phyloP scores from a whole-genome alignment of 2,113 vertebrate genomes.

The Bubo scandiacus region DNA sequence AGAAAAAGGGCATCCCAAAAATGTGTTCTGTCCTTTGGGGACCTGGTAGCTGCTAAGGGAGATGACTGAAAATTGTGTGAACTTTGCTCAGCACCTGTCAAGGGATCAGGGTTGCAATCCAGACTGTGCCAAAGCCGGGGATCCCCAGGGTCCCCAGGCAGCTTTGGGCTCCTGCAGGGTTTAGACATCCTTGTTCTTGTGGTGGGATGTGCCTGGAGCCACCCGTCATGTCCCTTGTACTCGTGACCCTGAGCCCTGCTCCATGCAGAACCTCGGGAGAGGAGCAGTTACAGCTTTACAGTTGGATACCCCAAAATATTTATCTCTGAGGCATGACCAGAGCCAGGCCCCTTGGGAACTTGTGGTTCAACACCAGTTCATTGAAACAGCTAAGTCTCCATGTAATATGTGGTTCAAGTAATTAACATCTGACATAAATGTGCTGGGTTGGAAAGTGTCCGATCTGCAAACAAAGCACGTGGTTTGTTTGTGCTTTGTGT shows the following conservation, averaged over 20 bases:
- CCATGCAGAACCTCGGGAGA: not conserved
- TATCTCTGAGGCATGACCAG: not conserved
- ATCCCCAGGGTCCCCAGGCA: not conserved
- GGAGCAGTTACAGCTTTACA: not conserved
- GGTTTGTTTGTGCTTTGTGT: not conserved
- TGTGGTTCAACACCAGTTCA: not conserved
- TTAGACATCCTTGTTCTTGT: not conserved
- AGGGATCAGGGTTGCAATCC: not conserved
- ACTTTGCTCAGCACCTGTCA: not conserved
- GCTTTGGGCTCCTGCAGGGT: not conserved
- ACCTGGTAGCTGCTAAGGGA: not conserved
- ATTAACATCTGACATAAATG: not conserved
- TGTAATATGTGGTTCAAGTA: accelerated
- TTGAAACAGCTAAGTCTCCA: not conserved
- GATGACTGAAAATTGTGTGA: not conserved
- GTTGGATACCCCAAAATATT: not conserved
- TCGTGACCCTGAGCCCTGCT: not conserved
- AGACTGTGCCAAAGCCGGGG: not conserved
- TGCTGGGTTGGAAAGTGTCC: not conserved
- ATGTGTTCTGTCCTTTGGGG: not conserved
- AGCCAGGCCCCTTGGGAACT: not conserved
- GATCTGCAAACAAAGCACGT: accelerated
- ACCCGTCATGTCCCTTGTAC: not conserved
- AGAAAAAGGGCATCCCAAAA: not conserved
- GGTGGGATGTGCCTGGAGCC: not conserved